Base-by-base conservation (phyloP, 2,113 vertebrate species). In the Brachirus orientalis region DNA sequence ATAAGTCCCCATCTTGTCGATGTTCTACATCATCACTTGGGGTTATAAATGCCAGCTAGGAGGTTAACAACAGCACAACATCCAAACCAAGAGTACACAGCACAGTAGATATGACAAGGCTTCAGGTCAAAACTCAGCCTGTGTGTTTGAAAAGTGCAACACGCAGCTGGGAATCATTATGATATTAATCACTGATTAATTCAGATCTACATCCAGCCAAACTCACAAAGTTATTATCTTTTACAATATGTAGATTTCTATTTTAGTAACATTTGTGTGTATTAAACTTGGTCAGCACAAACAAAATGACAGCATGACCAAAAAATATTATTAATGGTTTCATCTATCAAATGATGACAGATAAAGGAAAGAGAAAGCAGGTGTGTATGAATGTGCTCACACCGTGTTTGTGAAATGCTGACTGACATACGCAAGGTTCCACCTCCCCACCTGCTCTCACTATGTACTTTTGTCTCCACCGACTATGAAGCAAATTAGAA, bases 401-500 rank as follows among this genome's bases (percentile, higher is more conserved):
- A 17, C 10, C 51, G 41, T 51, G 48, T 58, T 36, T 60, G 61
- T 20, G 19, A 37, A 43, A 55, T 55, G 72, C 4, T 72, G 71
- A 85, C 28, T 20, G 73, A 69, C 61, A 40, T 55, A 37, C n/a
- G 37, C 37, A 37, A 56, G 19, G 38, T 69, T 82, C 75, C 76
- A 58, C 79, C 71, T 80, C 46, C 35, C 58, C 85, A 89, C 63
- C 80, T 86, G 82, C 47, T 83, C 50, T 62, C 60, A 61, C 50
- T 80, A 18, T 73, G 61, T 47, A 52, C 44, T 55, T 65, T 50
- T 22, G 41, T 67, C 28, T 68, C 38, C 19, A 40, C 41, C 7
- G n/a, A 28, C 22, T 8, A 36, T 16, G 36, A 56, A 67, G 13
- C n/a, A n/a, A n/a, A n/a, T n/a, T n/a, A n/a, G n/a, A n/a, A n/a